Base-by-base conservation (phyloP, 64 coral and sea anemone species). In the Trachythela sp. region DNA sequence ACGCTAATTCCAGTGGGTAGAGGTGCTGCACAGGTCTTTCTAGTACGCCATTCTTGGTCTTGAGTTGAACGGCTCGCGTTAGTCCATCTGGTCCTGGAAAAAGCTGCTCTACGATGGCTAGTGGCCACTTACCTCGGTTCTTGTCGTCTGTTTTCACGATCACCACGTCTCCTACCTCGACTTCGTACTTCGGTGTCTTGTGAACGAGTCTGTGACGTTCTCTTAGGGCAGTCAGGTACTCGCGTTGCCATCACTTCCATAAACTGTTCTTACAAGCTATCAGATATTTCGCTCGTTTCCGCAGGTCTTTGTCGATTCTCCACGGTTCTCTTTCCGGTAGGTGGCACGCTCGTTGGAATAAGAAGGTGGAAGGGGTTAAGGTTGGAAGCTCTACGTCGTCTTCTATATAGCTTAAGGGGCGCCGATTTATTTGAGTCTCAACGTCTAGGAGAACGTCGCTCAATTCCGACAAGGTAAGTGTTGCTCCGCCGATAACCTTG, bases 1-100 rank as follows among this genome's bases (percentile, higher is more conserved):
- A 91, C 24, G 67, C 83, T 26, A 91, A 33, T 54, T 91, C 89
- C 83, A 91, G 40, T 30, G 89, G 89, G 49, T 91, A 85, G 42
- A 90, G 89, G 32, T 58, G 77, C 54, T 90, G 89, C 13, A 84
- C 48, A 4, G 89, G 76, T 29, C 89, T 36, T 70, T 91, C 51
- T 48, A 91, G 54, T 35, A 70, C 89, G n/a, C 89, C 56, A 36
- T 91, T 85, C 30, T 40, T 85, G 8, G 89, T 91, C 54, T 70
- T 91, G 13, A 91, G 39, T 32, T 85, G 83, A 54, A 86, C 84
- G 29, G 37, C 83, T 85, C 89, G 83, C 26, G 64, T 83, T 22
- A 40, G 40, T 34, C 88, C 88, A 37, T 60, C 84, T 70, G 59
- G 51, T 41, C 84, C 83, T 85, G 89, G 89, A 38, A 85, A 91